Base-by-base conservation (phyloP, 2,113 vertebrate genomes). In the Halichoerus grypus region DNA sequence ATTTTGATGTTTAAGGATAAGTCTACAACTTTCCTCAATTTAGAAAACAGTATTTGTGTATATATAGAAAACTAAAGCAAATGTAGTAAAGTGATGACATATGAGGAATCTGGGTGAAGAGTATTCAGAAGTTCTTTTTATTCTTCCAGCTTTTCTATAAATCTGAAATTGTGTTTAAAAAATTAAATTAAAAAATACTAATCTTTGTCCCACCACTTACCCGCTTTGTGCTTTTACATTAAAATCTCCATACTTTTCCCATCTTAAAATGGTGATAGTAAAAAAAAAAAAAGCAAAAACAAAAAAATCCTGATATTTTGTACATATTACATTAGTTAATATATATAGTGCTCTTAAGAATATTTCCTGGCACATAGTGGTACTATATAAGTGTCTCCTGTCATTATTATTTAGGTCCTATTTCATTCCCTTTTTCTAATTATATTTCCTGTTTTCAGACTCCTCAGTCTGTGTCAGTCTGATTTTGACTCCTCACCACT, bases 111-210 rank as follows among this genome's bases (percentile, higher is more conserved):
- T 92, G 8, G 12, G 11, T 59, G 65, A 59, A 93, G 19, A 8
- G 0, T 90, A 49, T 72, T 69, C 18, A 90, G 24, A 71, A 69
- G 63, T 83, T 80, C 28, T 46, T 91, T 85, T 65, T 61, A 42
- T n/a, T 71, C 42, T 82, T 85, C 14, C 19, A 82, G 9, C 0
- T 76, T 51, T 87, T 88, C 36, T 87, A 21, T 93, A 85, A 84
- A 85, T 80, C 18, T 88, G 79, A 89, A 89, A 72, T 72, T 89
- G 8, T 51, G 7, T 85, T n/a, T 65, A 79, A 77, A 59, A 46
- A 91, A 57, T 90, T 49, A 91, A 86, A 90, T 81, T 76, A 46
- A 65, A 65, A 69, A 63, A 88, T 88, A 77, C 8, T 87, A 76
- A 81, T 82, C 39, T 61, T 10, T 3, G 16, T n/a, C 67, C 21